Percentiles rank a stretch among this genome's conserved stretches.
Evolutionary conservation across 1,140 invertebrate genomes (phyloP).

Genomic region (Drosophila persimilis): DNA sequence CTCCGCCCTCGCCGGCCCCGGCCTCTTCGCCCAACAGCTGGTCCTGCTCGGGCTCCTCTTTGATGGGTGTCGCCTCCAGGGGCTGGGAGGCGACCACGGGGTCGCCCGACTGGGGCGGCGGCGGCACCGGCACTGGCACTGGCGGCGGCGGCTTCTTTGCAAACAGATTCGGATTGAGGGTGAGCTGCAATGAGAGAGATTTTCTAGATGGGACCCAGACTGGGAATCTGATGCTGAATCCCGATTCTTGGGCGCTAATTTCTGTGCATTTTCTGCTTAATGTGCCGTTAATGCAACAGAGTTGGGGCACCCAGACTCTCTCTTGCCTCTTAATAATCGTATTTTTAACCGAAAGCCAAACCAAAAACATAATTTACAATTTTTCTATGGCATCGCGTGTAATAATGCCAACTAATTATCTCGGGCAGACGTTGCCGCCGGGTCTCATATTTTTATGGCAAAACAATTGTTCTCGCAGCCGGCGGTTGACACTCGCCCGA

Average conservation of each 20-base stretch:
- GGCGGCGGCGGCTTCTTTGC: conserved; percentile 57
- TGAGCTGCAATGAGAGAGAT: conserved; percentile 60
- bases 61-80: conserved; percentile 39
- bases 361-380: conserved; percentile 62
- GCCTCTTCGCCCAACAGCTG: conserved; percentile 38
- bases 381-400: conserved; percentile 55
- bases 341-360: conserved; percentile 36
- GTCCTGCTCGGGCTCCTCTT: conserved; percentile 64
- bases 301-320: conserved; percentile 1
- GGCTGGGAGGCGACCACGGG: conserved; percentile 5
- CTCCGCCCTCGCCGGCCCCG: conserved; percentile 24
- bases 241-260: conserved; percentile 60
- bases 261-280: conserved; percentile 70
- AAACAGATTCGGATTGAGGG: conserved; percentile 76
- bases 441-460: conserved; percentile 75
- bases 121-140: not conserved
- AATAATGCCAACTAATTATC: conserved; percentile 79
- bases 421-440: conserved; percentile 67
- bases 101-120: conserved; percentile 10
- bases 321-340: conserved; percentile 36
- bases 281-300: conserved; percentile 64
- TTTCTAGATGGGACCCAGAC: not conserved
- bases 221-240: conserved; percentile 22
- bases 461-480: conserved; percentile 61
- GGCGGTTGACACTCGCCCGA: not conserved